phyloP scores from a whole-genome alignment of 2,113 vertebrate species.

The Phrynocephalus versicolor region DNA sequence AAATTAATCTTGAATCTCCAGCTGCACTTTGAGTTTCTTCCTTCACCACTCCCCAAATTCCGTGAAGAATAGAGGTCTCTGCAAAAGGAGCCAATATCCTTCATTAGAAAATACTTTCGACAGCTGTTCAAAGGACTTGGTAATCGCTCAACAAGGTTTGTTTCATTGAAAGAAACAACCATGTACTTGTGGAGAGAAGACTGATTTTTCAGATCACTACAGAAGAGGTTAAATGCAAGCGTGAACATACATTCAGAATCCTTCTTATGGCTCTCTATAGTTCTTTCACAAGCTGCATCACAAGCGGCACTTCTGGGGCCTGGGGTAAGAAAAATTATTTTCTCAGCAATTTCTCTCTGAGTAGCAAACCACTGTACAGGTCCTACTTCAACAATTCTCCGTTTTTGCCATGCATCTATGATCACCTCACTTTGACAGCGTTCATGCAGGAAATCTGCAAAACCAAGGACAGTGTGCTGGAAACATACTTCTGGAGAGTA shows the following conservation, averaged over 20 bases:
- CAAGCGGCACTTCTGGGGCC: background rate
- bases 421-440: slow-evolving; percentile 72
- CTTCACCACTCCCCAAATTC: background rate
- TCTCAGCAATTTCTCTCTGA: slow-evolving; percentile 69
- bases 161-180: slow-evolving; percentile 73
- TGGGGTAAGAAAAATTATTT: slow-evolving; percentile 76
- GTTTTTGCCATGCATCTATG: slow-evolving; percentile 81
- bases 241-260: slow-evolving; percentile 77
- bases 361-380: slow-evolving; percentile 80
- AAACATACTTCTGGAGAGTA: slow-evolving; percentile 77
- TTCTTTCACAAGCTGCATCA: slow-evolving; percentile 33
- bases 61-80: slow-evolving; percentile 39
- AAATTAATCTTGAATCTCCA: background rate
- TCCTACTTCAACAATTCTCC: slow-evolving; percentile 77
- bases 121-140: slow-evolving; percentile 70
- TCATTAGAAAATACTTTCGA: slow-evolving; percentile 73
- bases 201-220: slow-evolving; percentile 68
- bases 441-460: slow-evolving; percentile 79
- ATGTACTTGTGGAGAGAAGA: slow-evolving; percentile 72
- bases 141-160: slow-evolving; percentile 13
- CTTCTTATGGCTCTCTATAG: slow-evolving; percentile 14
- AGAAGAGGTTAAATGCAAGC: slow-evolving; percentile 79
- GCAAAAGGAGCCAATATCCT: slow-evolving; percentile 74
- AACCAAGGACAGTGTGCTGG: slow-evolving; percentile 71
- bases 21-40: background rate